Evolutionary conservation across 2,797 vertebrate species (phyloP).

Genomic region (Echiichthys vipera): DNA sequence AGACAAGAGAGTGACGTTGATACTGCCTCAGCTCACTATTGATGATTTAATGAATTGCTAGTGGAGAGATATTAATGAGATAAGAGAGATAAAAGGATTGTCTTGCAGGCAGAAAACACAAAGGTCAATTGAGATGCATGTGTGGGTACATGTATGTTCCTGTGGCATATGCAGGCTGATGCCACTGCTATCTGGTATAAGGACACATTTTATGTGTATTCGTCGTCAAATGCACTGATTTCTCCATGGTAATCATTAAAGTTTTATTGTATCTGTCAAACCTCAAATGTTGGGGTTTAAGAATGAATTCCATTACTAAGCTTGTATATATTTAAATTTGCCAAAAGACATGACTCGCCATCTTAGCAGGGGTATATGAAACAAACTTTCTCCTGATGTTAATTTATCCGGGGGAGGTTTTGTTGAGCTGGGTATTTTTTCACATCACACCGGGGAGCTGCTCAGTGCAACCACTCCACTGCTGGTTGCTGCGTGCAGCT

Average conservation of each 20-base stretch:
- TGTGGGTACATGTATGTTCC: slow-evolving; percentile 6
- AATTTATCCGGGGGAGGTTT: slow-evolving; percentile 13
- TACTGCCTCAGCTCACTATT: background rate
- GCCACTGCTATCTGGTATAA: background rate
- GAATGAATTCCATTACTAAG: background rate
- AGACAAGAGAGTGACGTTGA: slow-evolving; percentile 8
- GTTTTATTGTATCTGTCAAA: background rate
- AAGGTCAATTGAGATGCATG: slow-evolving; percentile 43
- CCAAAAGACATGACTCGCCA: background rate
- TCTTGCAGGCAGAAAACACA: slow-evolving; percentile 41
- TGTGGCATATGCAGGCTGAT: background rate
- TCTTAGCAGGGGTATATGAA: slow-evolving; percentile 6
- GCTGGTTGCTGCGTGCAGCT: slow-evolving; percentile 11
- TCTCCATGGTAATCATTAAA: background rate
- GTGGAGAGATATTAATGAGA: slow-evolving; percentile 66
- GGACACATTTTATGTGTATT: slow-evolving; percentile 1
- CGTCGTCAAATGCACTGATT: background rate
- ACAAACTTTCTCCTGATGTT: slow-evolving; percentile 19
- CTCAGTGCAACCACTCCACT: background rate
- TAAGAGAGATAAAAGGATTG: slow-evolving; percentile 42
- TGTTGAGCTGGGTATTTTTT: slow-evolving; percentile 42
- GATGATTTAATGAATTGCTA: slow-evolving; percentile 53
- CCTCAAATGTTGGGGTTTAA: background rate
- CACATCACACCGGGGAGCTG: slow-evolving; percentile 23
- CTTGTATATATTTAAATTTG: background rate